Base-by-base conservation (phyloP, 2,888 invertebrate species). In the Ferrisia virgata region DNA sequence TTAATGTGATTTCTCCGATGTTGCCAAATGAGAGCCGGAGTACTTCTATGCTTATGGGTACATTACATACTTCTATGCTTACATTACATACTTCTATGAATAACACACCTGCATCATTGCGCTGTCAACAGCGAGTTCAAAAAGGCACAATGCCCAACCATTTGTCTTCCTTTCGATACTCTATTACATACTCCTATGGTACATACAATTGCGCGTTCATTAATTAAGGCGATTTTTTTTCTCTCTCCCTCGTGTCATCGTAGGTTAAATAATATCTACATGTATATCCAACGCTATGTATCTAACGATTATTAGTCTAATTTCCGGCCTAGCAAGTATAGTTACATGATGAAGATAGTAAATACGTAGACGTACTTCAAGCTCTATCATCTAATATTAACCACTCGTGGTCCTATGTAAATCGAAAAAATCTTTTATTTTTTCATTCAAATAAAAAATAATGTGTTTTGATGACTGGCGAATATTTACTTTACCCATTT, bases 1-100 rank as follows among this genome's bases (percentile, higher is more conserved):
- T 53, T 53, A 31, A 64, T 28, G 64, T 64, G 64, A 64, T 64
- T 64, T 64, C 64, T 64, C 64, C 64, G 28, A 64, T 64, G 64
- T 64, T 64, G 64, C 64, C 64, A 64, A 64, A 64, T 64, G 64
- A 64, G 2, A 53, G 53, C 11, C 53, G 15, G 47, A n/a, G 47
- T n/a, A n/a, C n/a, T n/a, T n/a, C n/a, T n/a, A n/a, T n/a, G n/a
- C n/a, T n/a, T n/a, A n/a, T n/a, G n/a, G n/a, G n/a, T n/a, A n/a
- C n/a, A n/a, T n/a, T n/a, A n/a, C n/a, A n/a, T n/a, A n/a, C n/a
- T n/a, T n/a, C n/a, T n/a, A n/a, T n/a, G n/a, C n/a, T n/a, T n/a
- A n/a, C n/a, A n/a, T n/a, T n/a, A n/a, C n/a, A 47, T 36, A 36
- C 6, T 53, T 53, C 53, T 53, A 53, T 22, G 22, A 53, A 8